These are phyloP conservation scores for Marasmarcha lunaedactyla DNA, from an alignment of 2,888 invertebrate genomes.

Conservation along the genomic window DNA sequence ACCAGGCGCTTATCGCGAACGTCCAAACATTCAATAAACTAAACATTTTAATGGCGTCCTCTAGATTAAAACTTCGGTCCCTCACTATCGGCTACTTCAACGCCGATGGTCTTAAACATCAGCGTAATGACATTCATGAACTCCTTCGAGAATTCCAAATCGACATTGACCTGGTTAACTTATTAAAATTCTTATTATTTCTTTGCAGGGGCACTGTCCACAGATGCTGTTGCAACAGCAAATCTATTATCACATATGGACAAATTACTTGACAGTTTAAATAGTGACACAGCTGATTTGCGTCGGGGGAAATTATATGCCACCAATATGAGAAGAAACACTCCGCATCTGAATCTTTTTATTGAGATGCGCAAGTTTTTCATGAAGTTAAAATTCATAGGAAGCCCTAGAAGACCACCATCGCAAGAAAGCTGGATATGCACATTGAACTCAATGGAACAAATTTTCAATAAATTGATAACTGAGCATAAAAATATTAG, in stretches of 20 bases:
- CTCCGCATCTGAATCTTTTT: constrained; percentile 2
- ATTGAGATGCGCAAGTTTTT: constrained; percentile 8
- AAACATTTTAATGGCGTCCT: too few relatives aligned
- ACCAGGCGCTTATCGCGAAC: too few relatives aligned
- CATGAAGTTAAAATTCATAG: constrained; percentile 8
- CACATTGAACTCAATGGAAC: constrained; percentile 11
- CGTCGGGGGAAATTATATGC: constrained; percentile 6
- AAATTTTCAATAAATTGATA: constrained; percentile 8
- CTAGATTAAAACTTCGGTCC: too few relatives aligned
- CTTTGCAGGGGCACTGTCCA: constrained; percentile 3
- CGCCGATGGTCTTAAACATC: too few relatives aligned
- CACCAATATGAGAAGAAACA: not conserved
- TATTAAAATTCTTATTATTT: too few relatives aligned
- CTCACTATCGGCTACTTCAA: too few relatives aligned
- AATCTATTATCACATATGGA: constrained; percentile 6
- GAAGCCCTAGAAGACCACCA: constrained; percentile 8
- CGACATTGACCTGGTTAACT: too few relatives aligned
- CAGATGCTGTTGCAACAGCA: constrained; percentile 4
- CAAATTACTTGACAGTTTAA: constrained; percentile 8
- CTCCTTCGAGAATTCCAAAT: too few relatives aligned
- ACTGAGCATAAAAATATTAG: constrained; percentile 4
- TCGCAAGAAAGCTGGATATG: constrained; percentile 13
- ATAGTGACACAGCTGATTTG: constrained; percentile 5
- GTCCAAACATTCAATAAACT: too few relatives aligned
- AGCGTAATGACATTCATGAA: too few relatives aligned